These are phyloP conservation scores for Momotus momota DNA, from an alignment of 2,797 vertebrate species.

Conservation along the genomic window DNA sequence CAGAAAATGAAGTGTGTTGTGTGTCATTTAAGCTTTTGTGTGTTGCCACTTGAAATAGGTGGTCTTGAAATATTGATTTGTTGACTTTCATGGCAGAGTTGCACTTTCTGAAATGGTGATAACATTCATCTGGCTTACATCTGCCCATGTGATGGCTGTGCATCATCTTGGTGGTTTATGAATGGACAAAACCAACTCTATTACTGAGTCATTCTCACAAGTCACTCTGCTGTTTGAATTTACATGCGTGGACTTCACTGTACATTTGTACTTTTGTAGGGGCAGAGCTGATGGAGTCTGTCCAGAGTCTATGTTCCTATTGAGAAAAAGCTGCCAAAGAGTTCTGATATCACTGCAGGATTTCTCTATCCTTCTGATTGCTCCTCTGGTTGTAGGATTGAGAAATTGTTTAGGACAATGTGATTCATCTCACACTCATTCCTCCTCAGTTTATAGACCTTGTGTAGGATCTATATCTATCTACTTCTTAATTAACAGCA, in stretches of 20 bases:
- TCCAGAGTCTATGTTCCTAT: background rate
- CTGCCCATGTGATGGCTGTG: background rate
- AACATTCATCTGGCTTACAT: background rate
- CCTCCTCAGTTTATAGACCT: background rate
- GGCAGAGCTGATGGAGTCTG: background rate
- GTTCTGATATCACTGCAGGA: background rate
- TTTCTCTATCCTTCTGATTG: background rate
- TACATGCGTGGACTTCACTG: background rate
- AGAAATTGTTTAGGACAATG: background rate
- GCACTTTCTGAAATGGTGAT: background rate
- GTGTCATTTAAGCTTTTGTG: background rate
- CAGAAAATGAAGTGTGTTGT: background rate
- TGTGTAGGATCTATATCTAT: background rate
- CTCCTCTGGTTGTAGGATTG: background rate
- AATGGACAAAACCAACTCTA: background rate
- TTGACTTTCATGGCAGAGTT: background rate
- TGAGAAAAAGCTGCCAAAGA: background rate
- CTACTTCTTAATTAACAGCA: background rate
- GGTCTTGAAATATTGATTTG: background rate
- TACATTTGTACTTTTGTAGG: background rate
- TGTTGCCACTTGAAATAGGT: background rate
- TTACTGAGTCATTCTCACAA: background rate
- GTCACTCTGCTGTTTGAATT: background rate
- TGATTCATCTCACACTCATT: background rate
- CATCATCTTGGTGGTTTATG: background rate